Percentiles rank a stretch among this genome's conserved stretches.
Conservation (phyloP, 2,113 vertebrate genomes). For the Sprattus sprattus region DNA sequence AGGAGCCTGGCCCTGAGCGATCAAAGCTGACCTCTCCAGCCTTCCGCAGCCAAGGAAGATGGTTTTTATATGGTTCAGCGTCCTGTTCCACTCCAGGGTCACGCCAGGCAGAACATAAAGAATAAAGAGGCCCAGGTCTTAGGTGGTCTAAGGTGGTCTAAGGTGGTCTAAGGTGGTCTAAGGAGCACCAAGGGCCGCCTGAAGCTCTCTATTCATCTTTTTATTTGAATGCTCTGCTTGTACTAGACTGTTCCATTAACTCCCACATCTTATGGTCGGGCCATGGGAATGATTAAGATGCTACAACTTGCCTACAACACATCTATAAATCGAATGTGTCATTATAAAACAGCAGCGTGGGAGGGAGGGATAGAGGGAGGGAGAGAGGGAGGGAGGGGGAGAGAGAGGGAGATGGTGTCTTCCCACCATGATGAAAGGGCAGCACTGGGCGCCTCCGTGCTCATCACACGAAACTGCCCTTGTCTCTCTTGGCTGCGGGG, state of each 20-base stretch:
- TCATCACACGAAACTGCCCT: neutral
- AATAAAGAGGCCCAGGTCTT: too few relatives aligned
- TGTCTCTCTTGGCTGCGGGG: neutral
- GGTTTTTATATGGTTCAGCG: neutral
- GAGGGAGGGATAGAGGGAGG: neutral
- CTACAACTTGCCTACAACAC: neutral
- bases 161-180: too few relatives aligned
- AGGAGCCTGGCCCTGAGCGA: neutral
- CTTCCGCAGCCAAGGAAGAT: too few relatives aligned
- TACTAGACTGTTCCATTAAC: too few relatives aligned
- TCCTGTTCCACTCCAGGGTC: neutral
- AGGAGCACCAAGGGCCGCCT: neutral
- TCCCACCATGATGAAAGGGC: neutral
- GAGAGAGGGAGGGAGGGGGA: neutral
- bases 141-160: too few relatives aligned
- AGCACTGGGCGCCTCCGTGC: neutral
- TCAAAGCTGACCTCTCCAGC: neutral
- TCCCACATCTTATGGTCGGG: neutral
- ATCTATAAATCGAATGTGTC: neutral
- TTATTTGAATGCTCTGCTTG: too few relatives aligned
- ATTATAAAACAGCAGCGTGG: neutral
- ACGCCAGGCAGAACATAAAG: neutral
- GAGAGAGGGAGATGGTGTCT: neutral
- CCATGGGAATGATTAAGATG: neutral
- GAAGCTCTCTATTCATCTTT: too few relatives aligned